Percentiles rank a stretch among this genome's conserved stretches.
Conservation (phyloP, 2,113 vertebrate genomes). For the Hydrolagus affinis region DNA sequence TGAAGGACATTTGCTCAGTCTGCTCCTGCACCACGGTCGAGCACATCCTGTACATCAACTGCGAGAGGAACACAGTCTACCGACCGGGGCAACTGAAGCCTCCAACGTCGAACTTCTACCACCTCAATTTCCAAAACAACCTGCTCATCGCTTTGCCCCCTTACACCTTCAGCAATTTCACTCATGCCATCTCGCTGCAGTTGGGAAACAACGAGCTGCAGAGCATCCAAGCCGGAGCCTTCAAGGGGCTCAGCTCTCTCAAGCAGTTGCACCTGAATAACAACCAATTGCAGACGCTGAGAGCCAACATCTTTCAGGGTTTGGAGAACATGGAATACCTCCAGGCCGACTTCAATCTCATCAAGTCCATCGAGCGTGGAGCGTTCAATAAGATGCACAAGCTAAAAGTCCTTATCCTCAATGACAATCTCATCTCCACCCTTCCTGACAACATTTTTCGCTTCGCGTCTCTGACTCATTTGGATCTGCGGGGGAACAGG, state of each 20-base stretch:
- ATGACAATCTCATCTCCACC: slow-evolving; percentile 90
- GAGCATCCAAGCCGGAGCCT: slow-evolving; percentile 94
- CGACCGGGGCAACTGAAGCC: slow-evolving; percentile 90
- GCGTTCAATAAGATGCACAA: slow-evolving; percentile 97
- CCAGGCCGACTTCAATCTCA: slow-evolving; percentile 98
- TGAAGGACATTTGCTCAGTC: slow-evolving; percentile 88
- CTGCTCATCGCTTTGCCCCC: slow-evolving; percentile 87
- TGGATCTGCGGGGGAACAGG: slow-evolving; percentile 95
- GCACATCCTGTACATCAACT: slow-evolving; percentile 96
- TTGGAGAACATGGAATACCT: slow-evolving; percentile 99
- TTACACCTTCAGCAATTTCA: slow-evolving; percentile 93
- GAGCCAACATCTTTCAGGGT: slow-evolving; percentile 91
- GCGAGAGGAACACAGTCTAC: slow-evolving; percentile 90
- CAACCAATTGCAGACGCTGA: slow-evolving; percentile 91
- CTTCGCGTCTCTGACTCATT: slow-evolving; percentile 90
- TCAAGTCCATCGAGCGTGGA: slow-evolving; percentile 94
- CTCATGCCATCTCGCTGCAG: slow-evolving; percentile 91
- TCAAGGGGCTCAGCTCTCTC: slow-evolving; percentile 82
- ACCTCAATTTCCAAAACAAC: slow-evolving; percentile 97
- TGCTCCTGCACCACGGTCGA: slow-evolving; percentile 95
- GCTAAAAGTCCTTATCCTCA: slow-evolving; percentile 94
- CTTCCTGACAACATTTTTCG: slow-evolving; percentile 98
- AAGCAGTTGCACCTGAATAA: slow-evolving; percentile 98
- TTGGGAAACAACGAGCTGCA: slow-evolving; percentile 96
- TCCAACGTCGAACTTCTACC: slow-evolving; percentile 85